A percentile compares a stretch with the other conserved stretches of the same genome.
Conservation (phyloP, 2,113 vertebrate species). For the Ochotona princeps region DNA sequence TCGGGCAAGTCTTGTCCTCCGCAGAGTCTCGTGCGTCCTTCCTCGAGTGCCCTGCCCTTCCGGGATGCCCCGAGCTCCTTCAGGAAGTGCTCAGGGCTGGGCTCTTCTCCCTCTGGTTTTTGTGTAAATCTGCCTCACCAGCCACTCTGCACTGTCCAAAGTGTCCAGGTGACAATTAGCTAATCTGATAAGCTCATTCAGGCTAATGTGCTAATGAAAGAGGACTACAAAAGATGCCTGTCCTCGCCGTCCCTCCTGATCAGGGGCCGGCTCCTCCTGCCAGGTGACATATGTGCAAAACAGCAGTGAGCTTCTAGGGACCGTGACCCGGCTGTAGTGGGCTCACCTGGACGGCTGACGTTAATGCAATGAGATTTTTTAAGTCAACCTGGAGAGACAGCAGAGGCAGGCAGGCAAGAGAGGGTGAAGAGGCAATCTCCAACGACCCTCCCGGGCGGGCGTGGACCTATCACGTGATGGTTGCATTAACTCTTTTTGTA, state of each 20-base stretch:
- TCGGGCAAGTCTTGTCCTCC: no score
- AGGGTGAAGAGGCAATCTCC: not conserved
- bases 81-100: not conserved
- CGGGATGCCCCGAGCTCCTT: not conserved
- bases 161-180: slow-evolving; percentile 82
- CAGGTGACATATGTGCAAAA: slow-evolving; percentile 80
- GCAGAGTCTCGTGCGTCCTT: no score
- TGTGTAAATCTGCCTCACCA: slow-evolving; percentile 68
- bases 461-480: not conserved
- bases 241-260: slow-evolving; percentile 70
- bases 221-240: slow-evolving; percentile 75
- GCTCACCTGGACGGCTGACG: slow-evolving; percentile 70
- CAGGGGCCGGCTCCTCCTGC: slow-evolving; percentile 73
- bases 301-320: slow-evolving; percentile 74
- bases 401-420: slow-evolving; percentile 1
- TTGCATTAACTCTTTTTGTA: slow-evolving; percentile 44
- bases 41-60: not conserved
- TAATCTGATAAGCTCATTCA: slow-evolving; percentile 83
- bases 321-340: slow-evolving; percentile 66
- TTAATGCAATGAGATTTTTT: slow-evolving; percentile 70
- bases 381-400: slow-evolving; percentile 41
- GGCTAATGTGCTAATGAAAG: slow-evolving; percentile 83
- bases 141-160: slow-evolving; percentile 74
- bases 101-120: slow-evolving; percentile 34
- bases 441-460: not conserved